Conservation (phyloP, 1,140 invertebrate genomes). For the Charaxes varanes region DNA sequence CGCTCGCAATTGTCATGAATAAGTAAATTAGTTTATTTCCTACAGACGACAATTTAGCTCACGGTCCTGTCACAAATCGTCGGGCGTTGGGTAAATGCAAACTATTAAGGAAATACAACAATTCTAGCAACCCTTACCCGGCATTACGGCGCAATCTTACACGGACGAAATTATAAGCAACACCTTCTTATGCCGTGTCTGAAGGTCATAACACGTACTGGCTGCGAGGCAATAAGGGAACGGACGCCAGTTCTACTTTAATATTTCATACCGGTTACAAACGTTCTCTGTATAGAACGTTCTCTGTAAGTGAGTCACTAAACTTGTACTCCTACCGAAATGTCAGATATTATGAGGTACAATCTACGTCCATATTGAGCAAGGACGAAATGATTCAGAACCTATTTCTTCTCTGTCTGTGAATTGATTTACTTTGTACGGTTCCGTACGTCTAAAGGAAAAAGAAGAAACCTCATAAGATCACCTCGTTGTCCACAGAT, state of each 20-base stretch:
- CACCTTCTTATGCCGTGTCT: conserved; percentile 65
- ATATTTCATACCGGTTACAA: conserved; percentile 20
- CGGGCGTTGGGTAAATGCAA: conserved; percentile 66
- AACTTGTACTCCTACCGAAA: conserved; percentile 2
- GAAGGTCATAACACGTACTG: conserved; percentile 53
- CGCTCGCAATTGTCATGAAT: conserved; percentile 56
- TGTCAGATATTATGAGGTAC: no score
- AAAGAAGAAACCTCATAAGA: no score
- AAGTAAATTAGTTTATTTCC: conserved; percentile 73
- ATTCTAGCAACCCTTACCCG: conserved; percentile 65
- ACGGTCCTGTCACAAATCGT: conserved; percentile 70
- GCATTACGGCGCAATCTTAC: conserved; percentile 68
- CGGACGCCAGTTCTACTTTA: conserved; percentile 23
- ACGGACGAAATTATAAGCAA: conserved; percentile 67
- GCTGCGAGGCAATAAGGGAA: conserved; percentile 28
- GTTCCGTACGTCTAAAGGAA: no score
- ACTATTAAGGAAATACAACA: conserved; percentile 73
- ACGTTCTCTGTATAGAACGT: conserved; percentile 10
- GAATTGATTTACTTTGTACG: no score
- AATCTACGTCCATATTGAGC: no score
- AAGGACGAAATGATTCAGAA: no score
- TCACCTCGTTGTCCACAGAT: no score
- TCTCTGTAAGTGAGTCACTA: conserved; percentile 1
- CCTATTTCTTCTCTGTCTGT: no score
- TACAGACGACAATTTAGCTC: conserved; percentile 65